phyloP scores from a whole-genome alignment of 2,113 vertebrate species.

The Anthoscopus minutus region DNA sequence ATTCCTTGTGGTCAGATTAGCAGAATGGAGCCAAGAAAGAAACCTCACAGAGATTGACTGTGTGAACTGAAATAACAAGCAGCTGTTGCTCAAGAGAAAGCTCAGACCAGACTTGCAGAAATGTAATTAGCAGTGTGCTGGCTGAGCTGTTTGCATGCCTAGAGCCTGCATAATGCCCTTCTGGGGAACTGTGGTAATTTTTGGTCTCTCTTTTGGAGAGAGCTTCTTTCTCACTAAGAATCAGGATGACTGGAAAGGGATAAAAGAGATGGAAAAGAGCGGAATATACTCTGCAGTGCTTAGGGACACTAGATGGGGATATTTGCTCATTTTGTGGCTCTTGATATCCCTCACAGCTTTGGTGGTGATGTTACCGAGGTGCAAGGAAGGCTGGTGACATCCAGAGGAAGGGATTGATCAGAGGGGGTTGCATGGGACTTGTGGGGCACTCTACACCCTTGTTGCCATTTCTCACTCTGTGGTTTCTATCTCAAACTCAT shows the following conservation, averaged over 20 bases:
- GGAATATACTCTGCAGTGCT: not conserved
- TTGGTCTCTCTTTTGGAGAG: not conserved
- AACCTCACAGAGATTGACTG: not conserved
- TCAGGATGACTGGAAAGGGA: not conserved
- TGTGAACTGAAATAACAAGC: not conserved
- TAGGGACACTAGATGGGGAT: slow-evolving; percentile 69
- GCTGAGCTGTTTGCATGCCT: not conserved
- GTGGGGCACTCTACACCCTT: fast-evolving
- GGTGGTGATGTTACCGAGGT: not conserved
- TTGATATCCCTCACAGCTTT: not conserved
- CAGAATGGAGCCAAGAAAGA: not conserved
- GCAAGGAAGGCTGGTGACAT: not conserved
- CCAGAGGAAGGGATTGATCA: not conserved
- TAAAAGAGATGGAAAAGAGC: not conserved
- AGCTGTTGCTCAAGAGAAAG: slow-evolving; percentile 8
- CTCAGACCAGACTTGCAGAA: not conserved
- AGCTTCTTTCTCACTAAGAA: not conserved
- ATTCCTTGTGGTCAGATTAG: not conserved
- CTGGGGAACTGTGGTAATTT: not conserved
- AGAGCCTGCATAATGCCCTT: not conserved
- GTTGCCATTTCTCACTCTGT: not conserved
- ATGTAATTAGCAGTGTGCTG: not conserved
- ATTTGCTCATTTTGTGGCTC: slow-evolving; percentile 55
- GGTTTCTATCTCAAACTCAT: not conserved
- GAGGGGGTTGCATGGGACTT: fast-evolving